Evolutionary conservation across 2,113 vertebrate genomes (phyloP), one percentile per base, ranked within the genome.

Genomic region (Hucho hucho): DNA sequence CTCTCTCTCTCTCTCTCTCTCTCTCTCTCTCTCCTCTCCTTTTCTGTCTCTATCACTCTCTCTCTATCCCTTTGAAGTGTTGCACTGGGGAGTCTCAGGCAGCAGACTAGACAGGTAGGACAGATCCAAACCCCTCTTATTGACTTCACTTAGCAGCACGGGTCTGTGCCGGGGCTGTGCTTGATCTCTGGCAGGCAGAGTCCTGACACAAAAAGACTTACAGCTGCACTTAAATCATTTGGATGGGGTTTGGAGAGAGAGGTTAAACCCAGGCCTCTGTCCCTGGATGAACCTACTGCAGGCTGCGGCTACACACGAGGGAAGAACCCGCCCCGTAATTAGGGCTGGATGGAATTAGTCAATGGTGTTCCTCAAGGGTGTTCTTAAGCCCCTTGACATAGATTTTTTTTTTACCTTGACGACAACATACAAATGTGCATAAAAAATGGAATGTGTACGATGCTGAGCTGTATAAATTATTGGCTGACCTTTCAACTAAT

Each of bases 141-240:
- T 67, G 65, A 67, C 65, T 67, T 29, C 29, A 67, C 29, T 67
- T 67, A 16, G 29, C 65, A 32, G 64, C 65, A 67, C 6, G 28
- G 28, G 13, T 67, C 28, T 28, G 64, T 67, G 29, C 6, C 18
- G 20, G 37, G 18, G 4, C 29, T 11, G 29, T 37, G 65, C 28
- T 67, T 67, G 65, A 37, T 67, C 65, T 43, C 16, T 29, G 29
- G 16, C 26, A 26, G 20, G 6, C 65, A 37, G 28, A 67, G 65
- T 28, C 29, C 29, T 37, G 65, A 67, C 65, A 43, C 1, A 67
- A 26, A 67, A 67, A 20, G 6, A 29, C 65, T 22, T 37, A 43
- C 29, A 67, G 29, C 18, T 53, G 28, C 65, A 20, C 26, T 67
- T 67, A 37, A 67, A 67, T 67, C 29, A 67, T 32, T 67, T 37